Evolutionary conservation across 2,888 invertebrate species (phyloP), one percentile per base, ranked within the genome.

Genomic region (Xestia sexstrigata): DNA sequence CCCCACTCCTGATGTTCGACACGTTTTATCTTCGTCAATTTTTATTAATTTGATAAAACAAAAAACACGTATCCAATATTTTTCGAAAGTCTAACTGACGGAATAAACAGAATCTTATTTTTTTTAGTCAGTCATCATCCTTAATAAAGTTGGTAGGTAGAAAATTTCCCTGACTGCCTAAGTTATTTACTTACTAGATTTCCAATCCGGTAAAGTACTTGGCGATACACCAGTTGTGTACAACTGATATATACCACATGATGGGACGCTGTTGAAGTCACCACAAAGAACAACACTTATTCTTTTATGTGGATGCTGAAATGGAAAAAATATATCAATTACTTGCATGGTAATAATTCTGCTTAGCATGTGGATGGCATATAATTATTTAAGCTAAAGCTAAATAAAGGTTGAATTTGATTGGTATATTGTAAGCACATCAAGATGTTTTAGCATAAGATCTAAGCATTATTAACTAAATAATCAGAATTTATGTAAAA

Each of bases 231-330:
- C 98, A 62, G 97, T 97, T 0, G 98, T 98, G 94, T 98, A 97
- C 73, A 99, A 96, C 90, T 98, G 97, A 93, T 98, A 98, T 89
- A 99, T 97, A 0, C 98, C 99, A 92, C 98, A 98, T 72, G 98
- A 97, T 0, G 99, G 99, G 3, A 97, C 97, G 93, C 98, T 99
- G 92, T 99, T 99, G 90, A 99, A 99, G 93, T 99, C 99, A 0
- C 99, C 99, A 94, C 99, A 98, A 87, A 99, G 97, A 76, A 99
- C 93, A 1, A 99, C 90, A 2, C 98, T 97, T 47, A 98, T 95
- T 74, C 93, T 92, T 86, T 94, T 94, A 68, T 89, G 90, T 79
- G 93, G 92, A 89, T 91, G 89, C 95, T 95, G 83, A 76, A 92
- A 89, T 67, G 13, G 87, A 74, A 77, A 82, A 74, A 55, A 63